Evolutionary conservation across 2,113 vertebrate genomes (phyloP).

Genomic region (Peromyscus maniculatus): DNA sequence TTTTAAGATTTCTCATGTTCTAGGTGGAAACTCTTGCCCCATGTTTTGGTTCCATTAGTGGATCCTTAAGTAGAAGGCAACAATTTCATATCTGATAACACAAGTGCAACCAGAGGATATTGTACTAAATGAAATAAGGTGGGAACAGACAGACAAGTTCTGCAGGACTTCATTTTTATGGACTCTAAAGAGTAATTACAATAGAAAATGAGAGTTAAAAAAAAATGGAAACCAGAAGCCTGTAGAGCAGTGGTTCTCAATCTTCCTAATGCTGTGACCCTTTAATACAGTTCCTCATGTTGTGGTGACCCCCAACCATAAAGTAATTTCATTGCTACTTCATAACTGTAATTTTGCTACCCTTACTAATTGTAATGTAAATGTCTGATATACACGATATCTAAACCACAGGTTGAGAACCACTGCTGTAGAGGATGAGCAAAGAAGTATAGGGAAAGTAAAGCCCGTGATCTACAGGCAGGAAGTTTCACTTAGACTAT

Average conservation of each 20-base stretch:
- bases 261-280: background rate
- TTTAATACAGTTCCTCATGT: background rate
- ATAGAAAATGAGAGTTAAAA: background rate
- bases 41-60: no score
- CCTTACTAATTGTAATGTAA: background rate
- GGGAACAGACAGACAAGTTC: background rate
- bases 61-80: background rate
- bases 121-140: background rate
- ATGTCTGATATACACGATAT: background rate
- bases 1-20: no score
- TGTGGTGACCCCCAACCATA: background rate
- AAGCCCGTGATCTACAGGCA: background rate
- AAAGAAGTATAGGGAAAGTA: background rate
- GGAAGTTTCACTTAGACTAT: background rate
- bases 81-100: no score
- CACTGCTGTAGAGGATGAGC: fast-evolving
- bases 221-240: background rate
- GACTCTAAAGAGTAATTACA: background rate
- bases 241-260: background rate
- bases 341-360: background rate
- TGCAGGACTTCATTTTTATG: background rate
- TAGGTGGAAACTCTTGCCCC: no score
- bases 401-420: background rate
- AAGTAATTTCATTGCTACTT: background rate
- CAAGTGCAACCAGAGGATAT: background rate